Base-by-base conservation (phyloP, 2,888 invertebrate genomes). In the Philopedon plagiatum region DNA sequence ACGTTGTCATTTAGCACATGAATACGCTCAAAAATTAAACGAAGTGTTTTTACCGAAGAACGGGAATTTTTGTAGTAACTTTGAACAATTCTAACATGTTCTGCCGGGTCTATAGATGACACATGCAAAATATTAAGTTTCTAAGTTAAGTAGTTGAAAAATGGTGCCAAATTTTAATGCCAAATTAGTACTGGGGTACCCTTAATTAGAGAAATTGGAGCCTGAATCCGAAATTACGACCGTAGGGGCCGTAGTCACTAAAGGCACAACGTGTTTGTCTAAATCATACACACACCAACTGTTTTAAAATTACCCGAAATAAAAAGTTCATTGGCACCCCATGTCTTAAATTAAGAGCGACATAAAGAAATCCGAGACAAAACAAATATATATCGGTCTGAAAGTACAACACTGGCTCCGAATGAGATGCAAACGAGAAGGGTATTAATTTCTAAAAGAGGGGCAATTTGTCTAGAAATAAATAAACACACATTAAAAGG, bases 301-400 rank as follows among this genome's bases (percentile, higher is more conserved):
- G 49, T 23, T 49, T 23, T 5, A 49, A n/a, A 18, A 34, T 5
- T 39, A 23, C 21, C 23, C 5, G 9, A 58, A 58, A 63, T 32
- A 56, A 56, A 32, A 58, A 66, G 66, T 66, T 66, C 66, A 58
- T 58, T 66, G 58, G 58, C 66, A 58, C 66, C 58, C 19, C 49
- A 9, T 34, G 57, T 19, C 66, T 65, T 56, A 65, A 66, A 58
- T 66, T 44, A 58, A 46, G 23, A 37, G 23, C 44, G 46, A 41
- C 57, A 66, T 66, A 66, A 66, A 66, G 44, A 65, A 39, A n/a
- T 29, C 21, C 58, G 26, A 66, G 66, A 66, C 66, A 66, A 58
- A 66, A 66, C 66, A 66, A 66, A 66, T 66, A 58, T 49, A 29
- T 51, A 51, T 57, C 66, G 23, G 32, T 49, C 46, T 58, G 49